Conservation (phyloP, 2,113 vertebrate species). For the Miniopterus natalensis region DNA sequence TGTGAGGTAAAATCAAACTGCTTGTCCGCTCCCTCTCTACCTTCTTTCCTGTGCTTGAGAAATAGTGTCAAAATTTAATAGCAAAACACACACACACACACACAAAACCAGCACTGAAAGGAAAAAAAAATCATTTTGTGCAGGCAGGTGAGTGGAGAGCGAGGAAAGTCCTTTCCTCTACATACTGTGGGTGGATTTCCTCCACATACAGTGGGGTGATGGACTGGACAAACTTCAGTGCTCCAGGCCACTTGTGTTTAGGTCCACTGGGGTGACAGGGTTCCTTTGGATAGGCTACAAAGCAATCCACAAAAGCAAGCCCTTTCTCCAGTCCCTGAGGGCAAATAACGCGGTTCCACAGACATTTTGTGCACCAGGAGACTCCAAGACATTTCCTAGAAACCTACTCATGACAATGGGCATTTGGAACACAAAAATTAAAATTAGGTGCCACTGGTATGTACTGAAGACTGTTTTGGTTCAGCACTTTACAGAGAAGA, state of each 20-base stretch:
- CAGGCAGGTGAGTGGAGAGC: neutral
- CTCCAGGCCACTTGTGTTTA: too few relatives aligned
- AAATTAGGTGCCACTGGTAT: neutral
- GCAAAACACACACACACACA: neutral
- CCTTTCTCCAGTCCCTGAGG: neutral
- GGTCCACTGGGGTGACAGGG: neutral
- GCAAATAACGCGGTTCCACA: neutral
- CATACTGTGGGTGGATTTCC: neutral
- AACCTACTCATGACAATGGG: neutral
- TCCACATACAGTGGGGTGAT: accelerated
- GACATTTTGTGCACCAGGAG: neutral
- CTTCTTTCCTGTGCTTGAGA: neutral
- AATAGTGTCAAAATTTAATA: neutral
- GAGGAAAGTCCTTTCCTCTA: neutral
- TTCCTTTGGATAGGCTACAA: neutral
- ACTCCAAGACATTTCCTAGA: neutral
- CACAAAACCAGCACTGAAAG: neutral
- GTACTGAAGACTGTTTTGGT: neutral
- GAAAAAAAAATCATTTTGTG: neutral
- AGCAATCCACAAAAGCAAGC: neutral
- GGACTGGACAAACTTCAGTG: neutral
- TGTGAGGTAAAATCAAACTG: neutral
- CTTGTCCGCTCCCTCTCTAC: neutral
- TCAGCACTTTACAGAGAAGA: neutral
- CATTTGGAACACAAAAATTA: neutral